Evolutionary conservation across 2,888 invertebrate species (phyloP), one percentile per base, ranked within the genome.

Genomic region (Seira ritae): DNA sequence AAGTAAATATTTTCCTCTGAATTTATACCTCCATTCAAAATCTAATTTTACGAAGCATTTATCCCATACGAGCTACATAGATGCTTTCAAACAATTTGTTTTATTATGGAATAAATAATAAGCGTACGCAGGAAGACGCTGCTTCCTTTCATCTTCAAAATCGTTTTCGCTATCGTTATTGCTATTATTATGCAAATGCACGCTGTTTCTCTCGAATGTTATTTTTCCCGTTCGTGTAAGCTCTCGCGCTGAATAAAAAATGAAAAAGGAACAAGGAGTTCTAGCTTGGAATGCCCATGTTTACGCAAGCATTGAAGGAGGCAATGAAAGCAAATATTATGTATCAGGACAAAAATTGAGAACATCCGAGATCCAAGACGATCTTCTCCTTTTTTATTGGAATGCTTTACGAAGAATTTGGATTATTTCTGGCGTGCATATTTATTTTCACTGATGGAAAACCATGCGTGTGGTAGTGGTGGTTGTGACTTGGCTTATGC

Each of bases 341-440:
- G 12, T 42, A 42, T 31, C 19, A 19, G 69, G 46, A 70, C 31
- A 70, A 46, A 19, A 70, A 50, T 50, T n/a, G 42, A 42, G 50
- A 20, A 15, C 50, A 70, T 42, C 69, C n/a, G n/a, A n/a, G n/a
- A n/a, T n/a, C n/a, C n/a, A n/a, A n/a, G n/a, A n/a, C n/a, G n/a
- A n/a, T n/a, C n/a, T n/a, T 23, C 42, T 55, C 69, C 69, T 62
- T 69, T 68, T 68, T 77, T 62, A 69, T 60, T 77, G 42, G 42
- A 42, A 42, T 42, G 42, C 12, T 42, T 42, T 42, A 42, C 42
- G 17, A 62, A 50, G 62, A 42, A 77, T 76, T 77, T 60, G 76
- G 84, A 80, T 80, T 80, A 84, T 80, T 74, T 72, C 77, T 80
- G 76, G 75, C n/a, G n/a, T n/a, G n/a, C 80, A 73, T 80, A 84